phyloP scores from a whole-genome alignment of 2,797 vertebrate species.

The Knipowitschia caucasica region DNA sequence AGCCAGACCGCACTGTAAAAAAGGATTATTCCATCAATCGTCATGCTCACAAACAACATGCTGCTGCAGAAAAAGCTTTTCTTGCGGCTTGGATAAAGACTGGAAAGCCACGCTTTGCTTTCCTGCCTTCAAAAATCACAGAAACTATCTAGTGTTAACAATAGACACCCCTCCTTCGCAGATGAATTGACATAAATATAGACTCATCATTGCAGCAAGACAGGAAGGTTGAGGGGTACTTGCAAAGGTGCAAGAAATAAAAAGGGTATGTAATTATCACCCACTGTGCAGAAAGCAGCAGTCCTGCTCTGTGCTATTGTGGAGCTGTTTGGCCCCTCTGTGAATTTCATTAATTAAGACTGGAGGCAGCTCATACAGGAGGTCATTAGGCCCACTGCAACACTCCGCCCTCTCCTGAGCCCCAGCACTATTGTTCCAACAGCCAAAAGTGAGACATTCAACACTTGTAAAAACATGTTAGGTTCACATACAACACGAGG shows the following conservation, averaged over 20 bases:
- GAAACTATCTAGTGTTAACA: constrained; percentile 65
- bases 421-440: constrained; percentile 60
- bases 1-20: constrained; percentile 79
- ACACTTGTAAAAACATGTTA: constrained; percentile 44
- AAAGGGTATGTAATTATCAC: constrained; percentile 63
- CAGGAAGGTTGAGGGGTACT: constrained; percentile 27
- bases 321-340: constrained; percentile 61
- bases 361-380: constrained; percentile 55
- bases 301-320: constrained; percentile 65
- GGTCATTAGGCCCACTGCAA: constrained; percentile 67
- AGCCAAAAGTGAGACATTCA: constrained; percentile 67
- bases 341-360: constrained; percentile 69
- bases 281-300: constrained; percentile 53
- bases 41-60: constrained; percentile 73
- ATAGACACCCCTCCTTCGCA: constrained; percentile 41
- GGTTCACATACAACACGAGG: constrained; percentile 13
- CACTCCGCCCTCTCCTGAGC: constrained; percentile 60
- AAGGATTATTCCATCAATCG: constrained; percentile 75
- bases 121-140: constrained; percentile 51
- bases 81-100: constrained; percentile 66
- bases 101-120: constrained; percentile 56
- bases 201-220: constrained; percentile 60
- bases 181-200: constrained; percentile 66
- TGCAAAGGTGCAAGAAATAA: constrained; percentile 38
- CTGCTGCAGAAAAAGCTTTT: constrained; percentile 51